A percentile compares a stretch with the other conserved stretches of the same genome.
phyloP scores from a whole-genome alignment of 2,888 invertebrate species.

The Sphecodes monilicornis region DNA sequence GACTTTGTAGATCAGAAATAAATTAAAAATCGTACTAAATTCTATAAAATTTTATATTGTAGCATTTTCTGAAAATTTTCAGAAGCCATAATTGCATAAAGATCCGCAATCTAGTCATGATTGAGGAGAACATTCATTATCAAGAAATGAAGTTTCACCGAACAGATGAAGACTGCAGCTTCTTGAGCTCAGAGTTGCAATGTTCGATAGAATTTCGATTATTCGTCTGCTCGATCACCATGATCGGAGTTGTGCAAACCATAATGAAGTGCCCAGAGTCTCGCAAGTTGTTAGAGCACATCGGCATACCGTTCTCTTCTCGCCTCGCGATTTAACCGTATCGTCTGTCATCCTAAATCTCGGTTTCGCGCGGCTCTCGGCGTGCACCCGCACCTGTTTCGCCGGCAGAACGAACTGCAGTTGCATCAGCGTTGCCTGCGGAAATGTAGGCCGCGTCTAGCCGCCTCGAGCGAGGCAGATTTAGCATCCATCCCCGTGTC shows the following conservation, averaged over 20 bases:
- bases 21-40: no score
- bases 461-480: conserved; percentile 54
- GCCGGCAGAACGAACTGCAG: conserved; percentile 43
- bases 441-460: conserved; percentile 68
- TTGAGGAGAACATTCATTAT: no score
- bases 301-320: neutral
- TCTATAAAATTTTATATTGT: no score
- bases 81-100: no score
- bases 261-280: neutral
- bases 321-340: neutral
- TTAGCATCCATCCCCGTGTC: conserved; percentile 55
- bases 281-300: neutral
- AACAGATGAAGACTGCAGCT: neutral
- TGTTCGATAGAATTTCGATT: neutral
- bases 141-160: no score
- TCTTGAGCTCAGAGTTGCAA: neutral
- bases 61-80: no score
- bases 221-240: neutral
- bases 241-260: neutral
- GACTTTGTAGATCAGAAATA: no score
- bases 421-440: conserved; percentile 64
- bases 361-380: conserved; percentile 27
- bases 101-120: no score
- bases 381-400: conserved; percentile 62
- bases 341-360: conserved; percentile 39